A percentile compares a stretch with the other conserved stretches of the same genome.
phyloP scores from a whole-genome alignment of 2,797 vertebrate genomes.

The Epinephelus awoara region DNA sequence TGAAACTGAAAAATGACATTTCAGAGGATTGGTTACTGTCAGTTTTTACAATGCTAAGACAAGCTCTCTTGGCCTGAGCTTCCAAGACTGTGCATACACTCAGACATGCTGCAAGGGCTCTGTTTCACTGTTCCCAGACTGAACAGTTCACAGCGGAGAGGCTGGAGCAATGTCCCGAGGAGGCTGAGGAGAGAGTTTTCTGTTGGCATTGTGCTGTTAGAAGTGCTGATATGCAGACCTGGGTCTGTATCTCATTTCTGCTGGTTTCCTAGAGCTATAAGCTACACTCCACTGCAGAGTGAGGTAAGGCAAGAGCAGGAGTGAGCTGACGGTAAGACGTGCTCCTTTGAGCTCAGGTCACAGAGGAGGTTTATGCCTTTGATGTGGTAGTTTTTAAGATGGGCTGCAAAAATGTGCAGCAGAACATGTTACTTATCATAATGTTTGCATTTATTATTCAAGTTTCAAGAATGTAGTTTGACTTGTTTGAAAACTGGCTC shows the following conservation, averaged over 20 bases:
- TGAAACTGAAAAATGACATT: constrained; percentile 75
- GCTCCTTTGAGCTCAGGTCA: constrained; percentile 25
- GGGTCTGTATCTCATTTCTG: constrained; percentile 70
- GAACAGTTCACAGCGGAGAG: constrained; percentile 45
- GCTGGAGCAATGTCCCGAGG: constrained; percentile 52
- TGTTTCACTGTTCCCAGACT: constrained; percentile 55
- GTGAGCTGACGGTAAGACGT: constrained; percentile 46
- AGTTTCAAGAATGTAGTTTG: not conserved
- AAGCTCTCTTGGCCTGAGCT: constrained; percentile 20
- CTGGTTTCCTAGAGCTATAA: constrained; percentile 56
- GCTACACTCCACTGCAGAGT: constrained; percentile 52
- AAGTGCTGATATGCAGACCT: constrained; percentile 67
- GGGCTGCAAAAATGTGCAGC: not conserved
- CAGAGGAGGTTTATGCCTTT: constrained; percentile 5
- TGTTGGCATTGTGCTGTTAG: constrained; percentile 63
- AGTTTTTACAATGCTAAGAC: constrained; percentile 64
- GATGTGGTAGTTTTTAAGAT: constrained; percentile 16
- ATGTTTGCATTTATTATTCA: not conserved
- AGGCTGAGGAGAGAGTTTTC: constrained; percentile 53
- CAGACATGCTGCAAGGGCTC: constrained; percentile 43
- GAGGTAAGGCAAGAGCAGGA: constrained; percentile 45
- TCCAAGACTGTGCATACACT: constrained; percentile 29
- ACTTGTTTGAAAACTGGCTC: not conserved
- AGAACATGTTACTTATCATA: not conserved
- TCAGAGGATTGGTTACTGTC: constrained; percentile 70